Conservation (phyloP, 2,888 invertebrate species). For the Dione juno region DNA sequence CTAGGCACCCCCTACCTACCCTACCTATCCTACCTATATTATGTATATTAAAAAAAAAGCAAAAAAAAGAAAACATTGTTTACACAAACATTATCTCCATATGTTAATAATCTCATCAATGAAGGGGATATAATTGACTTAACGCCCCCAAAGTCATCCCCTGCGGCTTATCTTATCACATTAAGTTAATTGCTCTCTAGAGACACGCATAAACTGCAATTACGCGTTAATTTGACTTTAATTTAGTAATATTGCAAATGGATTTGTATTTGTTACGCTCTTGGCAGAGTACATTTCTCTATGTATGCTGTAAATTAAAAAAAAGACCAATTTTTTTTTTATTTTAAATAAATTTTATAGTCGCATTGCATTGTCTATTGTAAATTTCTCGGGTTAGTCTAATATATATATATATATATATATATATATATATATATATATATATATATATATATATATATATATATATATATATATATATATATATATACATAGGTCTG, state of each 20-base stretch:
- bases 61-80: background rate
- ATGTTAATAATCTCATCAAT: slow-evolving; percentile 10
- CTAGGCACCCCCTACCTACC: no score
- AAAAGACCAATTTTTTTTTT: no score
- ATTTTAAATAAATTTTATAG: no score
- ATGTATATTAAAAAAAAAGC: background rate
- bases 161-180: background rate
- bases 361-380: no score
- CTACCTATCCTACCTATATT: no score
- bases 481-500: no score
- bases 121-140: slow-evolving; percentile 10
- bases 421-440: no score
- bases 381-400: no score
- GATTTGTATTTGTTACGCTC: background rate
- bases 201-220: background rate
- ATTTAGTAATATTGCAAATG: slow-evolving; percentile 9
- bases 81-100: slow-evolving; percentile 5
- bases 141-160: background rate
- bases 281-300: background rate
- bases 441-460: no score
- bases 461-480: no score
- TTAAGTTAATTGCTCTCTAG: slow-evolving; percentile 6
- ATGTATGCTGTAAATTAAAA: no score
- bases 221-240: slow-evolving; percentile 9
- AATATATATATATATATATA: no score